A percentile compares a stretch with the other conserved stretches of the same genome.
Conservation (phyloP, 2,888 invertebrate genomes). For the Tenthredo livida region DNA sequence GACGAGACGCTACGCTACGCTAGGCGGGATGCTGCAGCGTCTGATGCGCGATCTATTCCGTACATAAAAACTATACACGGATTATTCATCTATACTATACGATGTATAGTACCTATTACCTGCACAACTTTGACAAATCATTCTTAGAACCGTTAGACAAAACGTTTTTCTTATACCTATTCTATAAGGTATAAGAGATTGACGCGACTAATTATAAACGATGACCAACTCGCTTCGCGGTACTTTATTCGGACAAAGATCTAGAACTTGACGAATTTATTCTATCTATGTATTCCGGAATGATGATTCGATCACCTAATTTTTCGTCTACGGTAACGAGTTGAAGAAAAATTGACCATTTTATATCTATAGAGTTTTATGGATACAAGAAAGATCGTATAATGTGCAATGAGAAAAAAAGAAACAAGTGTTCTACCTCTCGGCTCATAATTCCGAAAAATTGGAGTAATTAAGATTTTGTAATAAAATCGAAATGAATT, state of each 20-base stretch:
- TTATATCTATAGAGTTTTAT: not conserved
- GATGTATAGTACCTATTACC: not conserved
- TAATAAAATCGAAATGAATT: not conserved
- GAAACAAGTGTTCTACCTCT: too few relatives aligned
- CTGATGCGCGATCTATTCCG: conserved; percentile 4
- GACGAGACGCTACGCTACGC: not conserved
- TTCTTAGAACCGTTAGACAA: not conserved
- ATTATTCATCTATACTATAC: not conserved
- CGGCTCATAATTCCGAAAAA: too few relatives aligned
- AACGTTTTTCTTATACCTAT: not conserved
- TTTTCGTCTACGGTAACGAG: not conserved
- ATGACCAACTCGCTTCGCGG: not conserved
- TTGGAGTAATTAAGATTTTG: too few relatives aligned
- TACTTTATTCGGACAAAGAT: not conserved
- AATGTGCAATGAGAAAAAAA: too few relatives aligned
- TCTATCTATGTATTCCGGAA: not conserved
- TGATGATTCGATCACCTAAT: not conserved
- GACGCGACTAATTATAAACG: conserved; percentile 26
- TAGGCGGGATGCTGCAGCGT: too few relatives aligned
- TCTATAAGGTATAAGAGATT: not conserved
- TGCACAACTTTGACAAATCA: not conserved
- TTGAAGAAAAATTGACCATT: not conserved
- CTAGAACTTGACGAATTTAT: not conserved
- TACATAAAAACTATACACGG: not conserved
- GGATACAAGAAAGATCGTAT: not conserved